Conservation (phyloP, 2,888 invertebrate species). For the Chirona hameri region DNA sequence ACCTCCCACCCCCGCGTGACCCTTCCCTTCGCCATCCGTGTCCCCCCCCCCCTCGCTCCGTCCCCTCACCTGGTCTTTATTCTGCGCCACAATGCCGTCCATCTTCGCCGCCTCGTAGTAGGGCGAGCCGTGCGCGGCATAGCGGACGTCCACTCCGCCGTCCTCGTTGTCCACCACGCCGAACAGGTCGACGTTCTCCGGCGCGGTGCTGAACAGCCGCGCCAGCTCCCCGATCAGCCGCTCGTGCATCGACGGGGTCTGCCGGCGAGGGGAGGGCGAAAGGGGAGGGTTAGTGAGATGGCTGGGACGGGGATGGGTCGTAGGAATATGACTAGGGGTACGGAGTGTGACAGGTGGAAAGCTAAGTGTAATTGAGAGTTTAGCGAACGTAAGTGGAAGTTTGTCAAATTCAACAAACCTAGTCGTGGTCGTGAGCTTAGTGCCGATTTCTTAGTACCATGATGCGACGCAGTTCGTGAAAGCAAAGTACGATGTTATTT, state of each 20-base stretch:
- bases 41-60: conserved; percentile 47
- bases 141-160: conserved; percentile 73
- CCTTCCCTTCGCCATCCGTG: neutral
- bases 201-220: conserved; percentile 68
- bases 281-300: too few relatives aligned
- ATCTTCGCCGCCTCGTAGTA: conserved; percentile 84
- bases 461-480: too few relatives aligned
- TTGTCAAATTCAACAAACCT: too few relatives aligned
- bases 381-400: too few relatives aligned
- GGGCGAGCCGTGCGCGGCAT: conserved; percentile 89
- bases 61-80: conserved; percentile 55
- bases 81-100: conserved; percentile 74
- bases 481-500: too few relatives aligned
- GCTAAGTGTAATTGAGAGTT: too few relatives aligned
- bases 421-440: too few relatives aligned
- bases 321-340: too few relatives aligned
- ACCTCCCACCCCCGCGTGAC: neutral
- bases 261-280: too few relatives aligned
- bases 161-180: conserved; percentile 63
- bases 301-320: too few relatives aligned
- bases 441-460: too few relatives aligned
- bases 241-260: neutral
- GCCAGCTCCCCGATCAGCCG: conserved; percentile 53
- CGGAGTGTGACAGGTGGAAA: too few relatives aligned
- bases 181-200: conserved; percentile 86